A percentile compares a stretch with the other conserved stretches of the same genome.
phyloP scores from a whole-genome alignment of 2,797 vertebrate genomes.

The Bovichtus variegatus region DNA sequence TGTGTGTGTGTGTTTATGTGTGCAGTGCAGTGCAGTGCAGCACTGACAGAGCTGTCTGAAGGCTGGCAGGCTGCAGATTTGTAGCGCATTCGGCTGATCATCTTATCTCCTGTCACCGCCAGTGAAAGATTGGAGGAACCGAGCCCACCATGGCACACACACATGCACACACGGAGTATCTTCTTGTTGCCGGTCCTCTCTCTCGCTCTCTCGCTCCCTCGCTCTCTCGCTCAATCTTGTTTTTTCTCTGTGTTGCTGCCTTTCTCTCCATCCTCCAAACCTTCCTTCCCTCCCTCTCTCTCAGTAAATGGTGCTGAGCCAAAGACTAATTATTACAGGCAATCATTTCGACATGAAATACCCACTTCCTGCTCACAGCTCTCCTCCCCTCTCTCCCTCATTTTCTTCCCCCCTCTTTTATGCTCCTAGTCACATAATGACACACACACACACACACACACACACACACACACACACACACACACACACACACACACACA shows the following conservation, averaged over 20 bases:
- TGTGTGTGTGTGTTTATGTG: slow-evolving; percentile 33
- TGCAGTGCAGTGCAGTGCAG: slow-evolving; percentile 53
- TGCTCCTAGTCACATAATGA: slow-evolving; percentile 64
- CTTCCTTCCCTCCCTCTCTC: slow-evolving; percentile 52
- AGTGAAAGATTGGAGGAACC: slow-evolving; percentile 76
- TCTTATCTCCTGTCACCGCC: slow-evolving; percentile 85
- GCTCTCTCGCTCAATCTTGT: slow-evolving; percentile 36
- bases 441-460: slow-evolving; percentile 19
- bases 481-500: neutral
- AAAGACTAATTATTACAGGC: slow-evolving; percentile 82
- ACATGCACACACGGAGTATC: slow-evolving; percentile 7
- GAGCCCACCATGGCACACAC: slow-evolving; percentile 41
- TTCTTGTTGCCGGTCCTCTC: slow-evolving; percentile 8
- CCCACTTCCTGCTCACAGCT: slow-evolving; percentile 65
- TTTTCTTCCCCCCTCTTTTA: slow-evolving; percentile 51
- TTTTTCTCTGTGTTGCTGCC: slow-evolving; percentile 37
- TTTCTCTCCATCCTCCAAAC: slow-evolving; percentile 40
- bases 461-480: slow-evolving; percentile 17
- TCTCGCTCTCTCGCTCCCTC: slow-evolving; percentile 12
- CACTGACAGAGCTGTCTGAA: slow-evolving; percentile 79
- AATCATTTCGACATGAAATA: slow-evolving; percentile 81
- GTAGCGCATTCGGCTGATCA: slow-evolving; percentile 80
- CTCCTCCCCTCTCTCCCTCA: slow-evolving; percentile 46
- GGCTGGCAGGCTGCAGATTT: slow-evolving; percentile 81
- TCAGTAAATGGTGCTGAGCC: slow-evolving; percentile 72